Base-by-base conservation (phyloP, 2,888 invertebrate genomes). In the Candidula unifasciata region DNA sequence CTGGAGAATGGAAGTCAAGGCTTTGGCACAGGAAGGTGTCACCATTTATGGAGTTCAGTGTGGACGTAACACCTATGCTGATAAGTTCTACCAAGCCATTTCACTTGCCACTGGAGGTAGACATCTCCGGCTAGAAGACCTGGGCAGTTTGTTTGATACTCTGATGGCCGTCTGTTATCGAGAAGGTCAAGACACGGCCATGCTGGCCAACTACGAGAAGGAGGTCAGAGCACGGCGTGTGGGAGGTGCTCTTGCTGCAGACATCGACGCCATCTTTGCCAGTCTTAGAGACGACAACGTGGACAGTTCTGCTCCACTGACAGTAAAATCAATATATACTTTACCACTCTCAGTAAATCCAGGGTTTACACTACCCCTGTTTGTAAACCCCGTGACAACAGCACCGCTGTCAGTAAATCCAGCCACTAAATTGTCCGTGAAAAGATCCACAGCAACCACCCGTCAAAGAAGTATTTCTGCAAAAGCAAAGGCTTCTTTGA, bases 101-200 rank as follows among this genome's bases (percentile, higher is more conserved):
- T 90, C 92, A 0, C 68, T 84, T 10, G 80, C 83, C 30, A 93
- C 92, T 0, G 87, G 83, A n/a, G 93, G 93, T 0, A 87, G 86
- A 27, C 89, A 91, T 87, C 87, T 93, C 21, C 87, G 89, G 66
- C 88, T 92, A 37, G 89, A 88, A 35, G 87, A 92, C 54, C 90
- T 92, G 44, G 85, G 88, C 74, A 91, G 91, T 80, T 87, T 93
- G n/a, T 90, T 92, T 82, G 92, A 92, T 83, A 88, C 92, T 78
- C 86, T 93, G 18, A 92, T 93, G 93, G 91, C 92, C 10, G 91
- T 93, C n/a, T 91, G 91, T 86, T 93, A 93, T 88, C 86, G 90
- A 44, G 93, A 92, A 57, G 74, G 76, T 21, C 24, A 80, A 33
- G 78, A 84, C 35, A 68, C 68, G 8, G 69, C 76, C 27, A 52